These are phyloP conservation scores for Heliocidaris tuberculata DNA, from an alignment of 35 echinoderm and acorn worm genomes.

Conservation along the genomic window DNA sequence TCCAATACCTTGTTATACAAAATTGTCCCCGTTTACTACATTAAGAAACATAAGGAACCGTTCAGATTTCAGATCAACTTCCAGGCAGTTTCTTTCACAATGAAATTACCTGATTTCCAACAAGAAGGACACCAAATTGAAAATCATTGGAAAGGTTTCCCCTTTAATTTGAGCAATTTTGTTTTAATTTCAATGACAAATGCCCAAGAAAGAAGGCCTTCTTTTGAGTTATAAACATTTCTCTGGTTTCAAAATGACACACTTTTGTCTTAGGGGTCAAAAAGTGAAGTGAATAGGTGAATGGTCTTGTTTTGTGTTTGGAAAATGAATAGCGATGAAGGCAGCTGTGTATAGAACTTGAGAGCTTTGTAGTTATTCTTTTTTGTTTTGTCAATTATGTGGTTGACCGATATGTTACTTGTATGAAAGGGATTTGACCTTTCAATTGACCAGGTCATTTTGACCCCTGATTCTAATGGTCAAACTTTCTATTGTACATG, in stretches of 20 bases:
- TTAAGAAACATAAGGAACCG: no score
- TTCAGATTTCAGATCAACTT: no score
- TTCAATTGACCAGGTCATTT: not conserved
- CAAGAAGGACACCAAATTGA: no score
- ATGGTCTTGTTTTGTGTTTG: not conserved
- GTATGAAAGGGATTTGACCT: not conserved
- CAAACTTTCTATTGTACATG: not conserved
- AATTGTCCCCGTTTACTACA: no score
- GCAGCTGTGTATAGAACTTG: not conserved
- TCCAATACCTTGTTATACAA: no score
- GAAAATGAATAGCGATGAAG: not conserved
- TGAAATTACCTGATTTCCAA: no score
- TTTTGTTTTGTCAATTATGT: not conserved
- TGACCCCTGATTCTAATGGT: not conserved
- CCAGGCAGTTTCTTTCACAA: no score
- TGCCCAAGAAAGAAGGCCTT: not conserved
- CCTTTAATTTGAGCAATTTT: not conserved
- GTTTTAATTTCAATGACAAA: not conserved
- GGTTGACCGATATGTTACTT: not conserved
- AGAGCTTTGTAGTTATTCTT: not conserved
- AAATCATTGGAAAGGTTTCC: no score
- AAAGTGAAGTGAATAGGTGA: not conserved
- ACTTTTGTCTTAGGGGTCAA: not conserved
- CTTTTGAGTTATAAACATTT: not conserved
- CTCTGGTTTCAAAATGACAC: not conserved